Percentiles rank a stretch among this genome's conserved stretches.
Conservation (phyloP, 2,113 vertebrate genomes). For the Pollimyrus isidori region DNA sequence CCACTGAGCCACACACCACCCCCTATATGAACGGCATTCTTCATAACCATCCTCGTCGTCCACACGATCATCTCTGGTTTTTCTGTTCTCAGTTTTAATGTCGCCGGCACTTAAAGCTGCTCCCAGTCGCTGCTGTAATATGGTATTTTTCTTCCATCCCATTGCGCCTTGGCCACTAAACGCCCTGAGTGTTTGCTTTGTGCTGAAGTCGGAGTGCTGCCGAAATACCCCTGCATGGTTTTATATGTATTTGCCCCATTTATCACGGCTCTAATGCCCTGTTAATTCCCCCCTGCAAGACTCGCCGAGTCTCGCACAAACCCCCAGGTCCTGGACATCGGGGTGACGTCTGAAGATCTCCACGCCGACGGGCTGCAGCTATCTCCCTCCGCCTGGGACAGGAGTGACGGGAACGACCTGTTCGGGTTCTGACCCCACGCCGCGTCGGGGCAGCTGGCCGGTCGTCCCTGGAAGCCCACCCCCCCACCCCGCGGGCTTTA, state of each 20-base stretch:
- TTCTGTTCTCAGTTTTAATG: not conserved
- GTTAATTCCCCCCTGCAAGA: constrained; percentile 41
- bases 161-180: not conserved
- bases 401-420: constrained; percentile 29
- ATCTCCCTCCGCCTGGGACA: constrained; percentile 62
- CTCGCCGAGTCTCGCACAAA: constrained; percentile 83
- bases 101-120: not conserved
- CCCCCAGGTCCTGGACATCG: constrained; percentile 84
- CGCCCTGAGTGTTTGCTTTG: not conserved
- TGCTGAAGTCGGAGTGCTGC: not conserved
- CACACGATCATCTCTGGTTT: not conserved
- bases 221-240: not conserved
- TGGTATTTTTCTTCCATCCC: not conserved
- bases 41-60: not conserved
- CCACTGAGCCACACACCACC: too few relatives aligned
- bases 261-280: not conserved
- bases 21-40: not conserved
- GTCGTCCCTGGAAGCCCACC: constrained; percentile 1
- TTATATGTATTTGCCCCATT: not conserved
- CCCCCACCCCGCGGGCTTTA: not conserved
- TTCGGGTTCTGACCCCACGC: constrained; percentile 40
- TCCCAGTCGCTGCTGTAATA: not conserved
- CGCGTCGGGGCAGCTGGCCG: not conserved
- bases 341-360: constrained; percentile 67
- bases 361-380: constrained; percentile 54